Conservation (phyloP, 2,888 invertebrate genomes). For the Frankliniella intonsa region DNA sequence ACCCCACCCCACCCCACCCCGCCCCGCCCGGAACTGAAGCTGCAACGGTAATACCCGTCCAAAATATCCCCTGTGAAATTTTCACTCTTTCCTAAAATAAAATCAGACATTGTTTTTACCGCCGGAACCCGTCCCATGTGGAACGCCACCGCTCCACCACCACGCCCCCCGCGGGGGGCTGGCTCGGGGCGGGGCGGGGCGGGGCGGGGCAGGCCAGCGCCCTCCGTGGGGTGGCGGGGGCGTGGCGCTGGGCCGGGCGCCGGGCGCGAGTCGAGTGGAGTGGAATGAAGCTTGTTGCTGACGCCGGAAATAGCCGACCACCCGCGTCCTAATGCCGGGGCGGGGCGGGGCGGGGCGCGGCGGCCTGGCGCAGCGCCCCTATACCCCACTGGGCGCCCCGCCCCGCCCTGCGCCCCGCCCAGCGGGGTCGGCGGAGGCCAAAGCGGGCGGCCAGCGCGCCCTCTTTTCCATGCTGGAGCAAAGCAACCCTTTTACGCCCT, state of each 20-base stretch:
- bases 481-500: too few relatives aligned
- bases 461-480: not conserved
- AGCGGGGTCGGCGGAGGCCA: not conserved
- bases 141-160: too few relatives aligned
- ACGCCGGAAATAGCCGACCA: slow-evolving; percentile 21
- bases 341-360: not conserved
- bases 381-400: not conserved
- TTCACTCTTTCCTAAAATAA: too few relatives aligned
- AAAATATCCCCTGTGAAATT: too few relatives aligned
- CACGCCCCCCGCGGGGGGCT: too few relatives aligned
- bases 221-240: not conserved
- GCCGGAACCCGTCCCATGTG: too few relatives aligned
- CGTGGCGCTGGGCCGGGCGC: not conserved
- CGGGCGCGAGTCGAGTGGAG: not conserved
- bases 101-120: too few relatives aligned
- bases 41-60: too few relatives aligned
- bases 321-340: slow-evolving; percentile 1
- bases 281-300: slow-evolving; percentile 26
- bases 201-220: not conserved
- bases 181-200: not conserved
- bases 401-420: not conserved
- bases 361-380: not conserved
- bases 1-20: too few relatives aligned
- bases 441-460: not conserved
- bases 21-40: too few relatives aligned